Conservation (phyloP, 35 echinoderm and acorn worm species). For the Nesometra sesokonis region DNA sequence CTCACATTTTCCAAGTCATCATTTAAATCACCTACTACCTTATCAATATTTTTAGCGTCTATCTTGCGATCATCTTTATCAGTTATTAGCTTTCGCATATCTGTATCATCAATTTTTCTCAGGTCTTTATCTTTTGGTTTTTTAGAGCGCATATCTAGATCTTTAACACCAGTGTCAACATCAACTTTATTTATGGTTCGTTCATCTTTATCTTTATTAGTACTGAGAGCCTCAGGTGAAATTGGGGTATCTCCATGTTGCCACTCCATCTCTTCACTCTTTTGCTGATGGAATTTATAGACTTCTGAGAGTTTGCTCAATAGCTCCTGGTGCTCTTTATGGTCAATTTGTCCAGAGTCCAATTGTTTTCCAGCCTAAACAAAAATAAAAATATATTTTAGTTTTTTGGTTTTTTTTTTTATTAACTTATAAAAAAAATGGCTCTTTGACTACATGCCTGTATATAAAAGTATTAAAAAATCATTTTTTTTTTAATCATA, state of each 20-base stretch:
- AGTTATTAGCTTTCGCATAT: not conserved
- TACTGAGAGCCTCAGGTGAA: not conserved
- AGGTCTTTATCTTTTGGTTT: not conserved
- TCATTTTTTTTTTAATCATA: too few relatives aligned
- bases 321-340: constrained; percentile 74
- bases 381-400: not conserved
- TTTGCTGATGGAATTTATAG: constrained; percentile 59
- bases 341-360: constrained; percentile 62
- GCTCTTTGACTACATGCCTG: too few relatives aligned
- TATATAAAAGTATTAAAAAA: too few relatives aligned
- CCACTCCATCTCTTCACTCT: constrained; percentile 14
- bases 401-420: too few relatives aligned
- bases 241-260: not conserved
- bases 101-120: not conserved
- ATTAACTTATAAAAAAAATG: too few relatives aligned
- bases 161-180: not conserved
- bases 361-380: constrained; percentile 69
- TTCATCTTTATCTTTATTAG: not conserved
- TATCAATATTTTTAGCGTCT: not conserved
- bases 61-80: not conserved
- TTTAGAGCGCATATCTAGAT: not conserved
- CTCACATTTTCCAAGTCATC: not conserved
- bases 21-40: not conserved
- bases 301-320: constrained; percentile 56
- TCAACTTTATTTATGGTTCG: not conserved